These are phyloP conservation scores for Heliornis fulica DNA, from an alignment of 2,113 vertebrate species.

Conservation along the genomic window DNA sequence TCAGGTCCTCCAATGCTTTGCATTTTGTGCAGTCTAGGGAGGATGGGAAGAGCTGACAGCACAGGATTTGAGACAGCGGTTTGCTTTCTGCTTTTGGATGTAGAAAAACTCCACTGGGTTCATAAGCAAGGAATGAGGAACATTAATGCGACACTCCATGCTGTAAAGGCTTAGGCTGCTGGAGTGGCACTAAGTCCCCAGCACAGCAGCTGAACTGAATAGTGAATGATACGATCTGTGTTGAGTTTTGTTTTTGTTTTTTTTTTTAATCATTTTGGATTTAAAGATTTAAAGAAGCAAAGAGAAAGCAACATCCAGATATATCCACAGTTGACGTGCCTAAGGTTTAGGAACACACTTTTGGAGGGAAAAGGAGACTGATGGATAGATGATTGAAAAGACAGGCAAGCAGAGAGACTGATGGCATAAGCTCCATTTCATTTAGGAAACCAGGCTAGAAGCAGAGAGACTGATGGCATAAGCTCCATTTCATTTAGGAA, in stretches of 20 bases:
- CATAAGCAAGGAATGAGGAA: not conserved
- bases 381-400: rapidly evolving
- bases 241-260: not conserved
- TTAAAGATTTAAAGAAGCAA: too few relatives aligned
- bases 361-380: not conserved
- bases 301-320: not conserved
- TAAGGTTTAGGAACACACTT: rapidly evolving
- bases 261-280: not conserved
- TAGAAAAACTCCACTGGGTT: not conserved
- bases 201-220: rapidly evolving
- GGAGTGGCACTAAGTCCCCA: not conserved
- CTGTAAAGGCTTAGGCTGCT: not conserved
- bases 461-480: not conserved
- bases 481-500: not conserved
- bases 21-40: not conserved
- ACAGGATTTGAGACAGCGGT: not conserved
- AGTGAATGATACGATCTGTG: not conserved
- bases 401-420: rapidly evolving
- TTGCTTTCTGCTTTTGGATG: not conserved
- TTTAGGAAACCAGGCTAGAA: not conserved
- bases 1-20: not conserved
- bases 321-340: not conserved
- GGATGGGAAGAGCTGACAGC: not conserved
- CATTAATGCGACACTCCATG: not conserved
- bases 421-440: not conserved